Conservation (phyloP, 2,888 invertebrate species). For the Lobophora halterata region DNA sequence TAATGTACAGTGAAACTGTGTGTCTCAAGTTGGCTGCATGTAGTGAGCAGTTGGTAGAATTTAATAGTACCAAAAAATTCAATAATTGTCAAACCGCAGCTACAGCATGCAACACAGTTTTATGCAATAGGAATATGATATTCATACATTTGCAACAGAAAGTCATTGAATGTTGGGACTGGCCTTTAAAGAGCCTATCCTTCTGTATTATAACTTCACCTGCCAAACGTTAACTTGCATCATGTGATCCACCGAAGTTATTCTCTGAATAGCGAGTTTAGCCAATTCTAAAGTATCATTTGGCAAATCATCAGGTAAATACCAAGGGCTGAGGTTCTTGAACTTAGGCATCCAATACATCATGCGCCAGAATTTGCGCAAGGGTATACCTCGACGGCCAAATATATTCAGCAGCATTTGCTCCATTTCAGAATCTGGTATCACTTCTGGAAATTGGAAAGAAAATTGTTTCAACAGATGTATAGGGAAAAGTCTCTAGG, state of each 20-base stretch:
- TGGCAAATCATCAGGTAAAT: constrained; percentile 88
- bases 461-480: not conserved
- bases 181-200: no score
- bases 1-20: no score
- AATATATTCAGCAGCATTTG: constrained; percentile 91
- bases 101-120: no score
- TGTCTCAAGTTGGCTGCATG: no score
- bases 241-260: constrained; percentile 90
- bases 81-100: no score
- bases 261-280: constrained; percentile 89
- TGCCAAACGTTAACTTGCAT: constrained; percentile 84
- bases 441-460: constrained; percentile 83
- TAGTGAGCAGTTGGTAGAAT: no score
- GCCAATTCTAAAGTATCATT: constrained; percentile 89
- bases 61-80: no score
- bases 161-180: no score
- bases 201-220: constrained; percentile 73
- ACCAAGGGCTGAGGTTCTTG: constrained; percentile 93
- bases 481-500: no score
- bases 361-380: constrained; percentile 89
- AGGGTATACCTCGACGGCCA: constrained; percentile 87
- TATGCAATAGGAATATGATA: no score
- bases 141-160: no score
- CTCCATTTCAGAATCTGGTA: constrained; percentile 95
- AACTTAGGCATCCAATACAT: constrained; percentile 98